These are phyloP conservation scores for Acanthopagrus latus DNA, from an alignment of 2,797 vertebrate genomes.

Conservation along the genomic window DNA sequence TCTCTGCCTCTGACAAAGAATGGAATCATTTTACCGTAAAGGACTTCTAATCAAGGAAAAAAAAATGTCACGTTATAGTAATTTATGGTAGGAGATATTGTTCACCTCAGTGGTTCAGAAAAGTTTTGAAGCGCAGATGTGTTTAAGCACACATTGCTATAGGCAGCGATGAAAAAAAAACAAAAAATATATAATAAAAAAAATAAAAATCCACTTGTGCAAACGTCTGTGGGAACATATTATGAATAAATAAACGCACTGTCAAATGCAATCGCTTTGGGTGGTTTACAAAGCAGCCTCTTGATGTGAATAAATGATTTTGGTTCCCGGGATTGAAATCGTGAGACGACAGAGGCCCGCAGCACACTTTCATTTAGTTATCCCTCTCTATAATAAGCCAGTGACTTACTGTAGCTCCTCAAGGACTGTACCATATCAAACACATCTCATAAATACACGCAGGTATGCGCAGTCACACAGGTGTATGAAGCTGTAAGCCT, in stretches of 20 bases:
- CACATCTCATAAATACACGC: slow-evolving; percentile 32
- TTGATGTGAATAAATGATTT: slow-evolving; percentile 79
- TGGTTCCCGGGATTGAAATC: slow-evolving; percentile 64
- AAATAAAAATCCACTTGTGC: slow-evolving; percentile 52
- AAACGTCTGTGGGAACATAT: slow-evolving; percentile 54
- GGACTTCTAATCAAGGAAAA: slow-evolving; percentile 75
- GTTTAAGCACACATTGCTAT: slow-evolving; percentile 59
- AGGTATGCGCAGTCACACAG: slow-evolving; percentile 35
- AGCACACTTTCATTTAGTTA: slow-evolving; percentile 66
- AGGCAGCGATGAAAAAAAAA: slow-evolving; percentile 33
- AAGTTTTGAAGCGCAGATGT: slow-evolving; percentile 65
- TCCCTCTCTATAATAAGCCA: slow-evolving; percentile 52
- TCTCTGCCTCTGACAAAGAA: slow-evolving; percentile 76
- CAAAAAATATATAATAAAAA: slow-evolving; percentile 11
- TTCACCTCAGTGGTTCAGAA: slow-evolving; percentile 33
- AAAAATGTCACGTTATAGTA: slow-evolving; percentile 57
- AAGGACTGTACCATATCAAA: slow-evolving; percentile 53
- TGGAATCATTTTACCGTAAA: slow-evolving; percentile 83
- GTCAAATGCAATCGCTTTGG: slow-evolving; percentile 69
- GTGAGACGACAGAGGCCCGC: slow-evolving; percentile 63
- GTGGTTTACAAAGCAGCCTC: slow-evolving; percentile 68
- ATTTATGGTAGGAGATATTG: slow-evolving; percentile 51
- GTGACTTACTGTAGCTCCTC: slow-evolving; percentile 46
- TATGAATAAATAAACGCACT: slow-evolving; percentile 71
- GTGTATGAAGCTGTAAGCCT: slow-evolving; percentile 24